These are phyloP conservation scores for Epinotia nisella DNA, from an alignment of 2,888 invertebrate genomes.

Conservation along the genomic window DNA sequence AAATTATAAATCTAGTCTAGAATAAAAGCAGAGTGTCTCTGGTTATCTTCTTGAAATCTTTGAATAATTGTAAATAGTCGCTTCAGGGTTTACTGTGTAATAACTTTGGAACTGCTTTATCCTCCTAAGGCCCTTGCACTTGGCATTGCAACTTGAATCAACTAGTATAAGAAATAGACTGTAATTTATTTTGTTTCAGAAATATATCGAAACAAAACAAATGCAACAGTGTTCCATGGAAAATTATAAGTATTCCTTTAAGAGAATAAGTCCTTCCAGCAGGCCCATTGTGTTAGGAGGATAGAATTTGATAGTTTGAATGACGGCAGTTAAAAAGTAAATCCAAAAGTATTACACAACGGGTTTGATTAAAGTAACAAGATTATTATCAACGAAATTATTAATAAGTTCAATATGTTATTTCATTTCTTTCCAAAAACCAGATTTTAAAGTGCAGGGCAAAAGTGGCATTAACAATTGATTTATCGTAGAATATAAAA, in stretches of 20 bases:
- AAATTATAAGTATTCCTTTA: too few species aligned
- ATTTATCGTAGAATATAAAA: background rate
- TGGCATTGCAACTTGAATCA: too few species aligned
- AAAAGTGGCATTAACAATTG: constrained; percentile 10
- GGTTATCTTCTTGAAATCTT: background rate
- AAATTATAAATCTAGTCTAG: constrained; percentile 23
- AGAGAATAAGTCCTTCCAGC: too few species aligned
- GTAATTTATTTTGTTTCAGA: too few species aligned
- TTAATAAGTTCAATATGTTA: background rate
- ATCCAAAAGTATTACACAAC: background rate
- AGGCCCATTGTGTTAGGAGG: too few species aligned
- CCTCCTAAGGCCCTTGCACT: too few species aligned
- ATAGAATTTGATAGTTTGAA: too few species aligned
- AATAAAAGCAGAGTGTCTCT: background rate
- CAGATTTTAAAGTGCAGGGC: constrained; percentile 9
- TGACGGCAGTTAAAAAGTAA: background rate
- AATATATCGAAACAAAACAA: too few species aligned
- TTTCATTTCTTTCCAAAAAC: constrained; percentile 6
- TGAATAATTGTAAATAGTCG: background rate
- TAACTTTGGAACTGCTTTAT: background rate
- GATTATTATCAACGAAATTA: background rate
- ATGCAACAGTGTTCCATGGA: too few species aligned
- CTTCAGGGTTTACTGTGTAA: background rate
- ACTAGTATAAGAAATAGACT: too few species aligned
- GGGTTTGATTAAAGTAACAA: background rate